phyloP scores from a whole-genome alignment of 2,113 vertebrate genomes.

The Alectura lathami region DNA sequence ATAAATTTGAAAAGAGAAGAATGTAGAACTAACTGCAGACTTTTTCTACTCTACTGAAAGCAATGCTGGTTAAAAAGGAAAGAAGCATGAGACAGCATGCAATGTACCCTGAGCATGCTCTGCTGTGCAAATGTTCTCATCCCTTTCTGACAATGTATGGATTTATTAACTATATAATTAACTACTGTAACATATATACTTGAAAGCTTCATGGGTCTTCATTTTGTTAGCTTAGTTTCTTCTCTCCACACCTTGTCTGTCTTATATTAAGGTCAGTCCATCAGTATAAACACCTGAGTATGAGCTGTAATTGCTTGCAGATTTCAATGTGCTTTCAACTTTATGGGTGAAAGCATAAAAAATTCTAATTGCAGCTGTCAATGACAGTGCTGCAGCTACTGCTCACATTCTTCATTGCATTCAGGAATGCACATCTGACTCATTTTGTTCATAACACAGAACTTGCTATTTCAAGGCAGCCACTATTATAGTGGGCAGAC shows the following conservation, averaged over 20 bases:
- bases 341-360: background rate
- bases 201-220: background rate
- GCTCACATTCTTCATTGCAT: background rate
- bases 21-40: background rate
- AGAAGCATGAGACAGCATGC: background rate
- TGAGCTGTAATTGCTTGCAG: background rate
- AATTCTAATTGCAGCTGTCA: background rate
- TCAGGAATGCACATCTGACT: background rate
- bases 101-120: background rate
- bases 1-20: background rate
- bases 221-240: background rate
- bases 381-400: background rate
- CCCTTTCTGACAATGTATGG: background rate
- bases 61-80: background rate
- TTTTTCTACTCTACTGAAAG: background rate
- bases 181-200: background rate
- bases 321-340: background rate
- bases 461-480: slow-evolving; percentile 27
- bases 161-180: background rate
- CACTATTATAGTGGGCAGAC: slow-evolving; percentile 16
- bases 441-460: background rate
- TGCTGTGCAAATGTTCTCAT: background rate
- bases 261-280: background rate
- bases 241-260: background rate
- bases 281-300: background rate